Base-by-base conservation (phyloP, 2,797 vertebrate species). In the Eulemur coronatus region DNA sequence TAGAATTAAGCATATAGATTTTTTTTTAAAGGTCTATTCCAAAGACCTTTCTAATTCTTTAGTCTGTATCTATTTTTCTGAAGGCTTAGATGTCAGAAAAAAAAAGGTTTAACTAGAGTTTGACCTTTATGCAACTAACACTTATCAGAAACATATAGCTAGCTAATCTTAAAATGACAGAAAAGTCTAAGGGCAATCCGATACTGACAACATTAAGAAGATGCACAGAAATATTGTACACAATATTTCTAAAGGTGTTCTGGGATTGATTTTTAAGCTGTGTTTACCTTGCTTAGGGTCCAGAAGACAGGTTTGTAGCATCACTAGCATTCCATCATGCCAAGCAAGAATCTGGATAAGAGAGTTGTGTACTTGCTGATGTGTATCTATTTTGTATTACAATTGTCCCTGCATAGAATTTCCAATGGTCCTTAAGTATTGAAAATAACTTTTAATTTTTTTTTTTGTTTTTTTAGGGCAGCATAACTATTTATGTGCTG, bases 401-500 rank as follows among this genome's bases (percentile, higher is more conserved):
- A 43, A 5, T 84, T 78, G 63, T 43, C 48, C 38, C 7, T 80
- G 33, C 33, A 15, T 35, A 82, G 26, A 75, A 52, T 82, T 65
- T 57, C 52, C 35, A 92, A 22, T 69, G 33, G 28, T 96, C 82
- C 91, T 91, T 9, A 76, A 1, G 2, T 43, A 33, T 75, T 55
- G 7, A 88, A 96, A 95, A 9, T 67, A 35, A 93, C 5, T 84
- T 33, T 28, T 91, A 41, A 11, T 20, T n/a, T 41, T 94, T 92
- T 55, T 82, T 85, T 46, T 33, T 70, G 95, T 96, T 80, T 96
- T 96, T 98, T 52, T 98, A 99, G 99, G 99, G 38, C 99, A 99
- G 97, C 99, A 99, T 98, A 99, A 99, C 97, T 99, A 99, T 97
- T 98, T 99, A 67, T 99, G 99, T 88, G 99, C 99, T 22, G 99